A percentile compares a stretch with the other conserved stretches of the same genome.
These are phyloP conservation scores for Poecilus cupreus DNA, from an alignment of 2,888 invertebrate genomes.

Conservation along the genomic window DNA sequence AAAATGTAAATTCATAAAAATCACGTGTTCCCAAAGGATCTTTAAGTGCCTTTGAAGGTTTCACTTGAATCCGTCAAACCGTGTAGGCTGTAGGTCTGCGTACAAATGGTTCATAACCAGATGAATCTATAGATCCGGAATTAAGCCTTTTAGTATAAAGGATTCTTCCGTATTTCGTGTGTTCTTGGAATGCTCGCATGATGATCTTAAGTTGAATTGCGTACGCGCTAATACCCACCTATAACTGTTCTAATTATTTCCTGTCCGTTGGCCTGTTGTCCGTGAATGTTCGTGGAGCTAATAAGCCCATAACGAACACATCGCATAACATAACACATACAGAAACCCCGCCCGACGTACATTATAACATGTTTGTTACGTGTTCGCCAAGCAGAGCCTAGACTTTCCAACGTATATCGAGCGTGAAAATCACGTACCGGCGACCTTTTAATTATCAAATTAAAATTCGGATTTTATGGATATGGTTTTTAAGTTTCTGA, in stretches of 20 bases:
- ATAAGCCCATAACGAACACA: conserved; percentile 32
- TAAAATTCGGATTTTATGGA: conserved; percentile 25
- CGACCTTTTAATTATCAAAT: conserved; percentile 51
- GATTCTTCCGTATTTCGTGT: not conserved
- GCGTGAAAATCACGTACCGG: conserved; percentile 38
- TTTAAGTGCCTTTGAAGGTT: too few relatives aligned
- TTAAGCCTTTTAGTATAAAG: too few relatives aligned
- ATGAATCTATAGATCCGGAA: too few relatives aligned
- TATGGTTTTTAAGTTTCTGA: conserved; percentile 8
- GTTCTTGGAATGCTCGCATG: conserved; percentile 1
- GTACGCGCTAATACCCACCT: conserved; percentile 24
- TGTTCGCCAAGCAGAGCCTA: not conserved
- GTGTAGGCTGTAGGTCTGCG: too few relatives aligned
- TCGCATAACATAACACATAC: not conserved
- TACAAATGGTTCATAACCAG: too few relatives aligned
- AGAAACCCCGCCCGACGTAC: not conserved
- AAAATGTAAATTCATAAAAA: too few relatives aligned
- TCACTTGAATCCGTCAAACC: too few relatives aligned
- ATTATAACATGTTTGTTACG: not conserved
- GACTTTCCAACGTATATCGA: conserved; percentile 45
- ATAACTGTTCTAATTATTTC: conserved; percentile 53
- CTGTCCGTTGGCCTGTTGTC: conserved; percentile 31
- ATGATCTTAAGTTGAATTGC: conserved; percentile 1
- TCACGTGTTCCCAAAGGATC: too few relatives aligned
- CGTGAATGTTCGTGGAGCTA: conserved; percentile 23